Evolutionary conservation across 53 echinoderm and acorn worm species (phyloP), one percentile per base, ranked within the genome.

Genomic region (Temnopleurus reevesii): DNA sequence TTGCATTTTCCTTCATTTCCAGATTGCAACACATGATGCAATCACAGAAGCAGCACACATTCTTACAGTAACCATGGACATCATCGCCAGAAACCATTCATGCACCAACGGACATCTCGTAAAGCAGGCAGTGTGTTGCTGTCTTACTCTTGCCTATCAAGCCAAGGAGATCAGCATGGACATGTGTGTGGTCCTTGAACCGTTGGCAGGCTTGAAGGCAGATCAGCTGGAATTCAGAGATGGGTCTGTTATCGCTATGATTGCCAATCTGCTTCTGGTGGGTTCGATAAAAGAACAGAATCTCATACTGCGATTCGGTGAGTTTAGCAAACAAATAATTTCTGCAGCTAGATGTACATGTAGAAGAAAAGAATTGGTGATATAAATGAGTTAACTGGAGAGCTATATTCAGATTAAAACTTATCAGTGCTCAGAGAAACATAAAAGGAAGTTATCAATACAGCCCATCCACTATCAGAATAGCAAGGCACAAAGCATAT

Each of bases 211-310:
- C 6, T 18, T 49, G 5, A 15, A 29, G 4, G 25, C 45, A 25
- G 59, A 43, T 8, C 51, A 53, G 8, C 5, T 51, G 31, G 5
- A 49, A 9, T 47, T 47, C 29, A 8, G 18, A 21, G 88, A 87
- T 4, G 54, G 36, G 4, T 66, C 34, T 2, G 23, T 71, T 12
- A 71, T 71, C 30, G 29, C 29, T 17, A 51, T 66, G 66, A 45
- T 87, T 1, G 88, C 65, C 10, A 23, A 45, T 23, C 33, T 87
- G 76, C 76, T 87, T 17, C 46, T 66, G 7, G 24, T 21, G 3
- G 47, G 88, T 19, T 87, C 88, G n/a, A 30, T 87, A 30, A 27
- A 47, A 53, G 88, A 71, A 33, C 66, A 87, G 71, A 71, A 71
- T 71, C 21, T 71, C 43, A 41, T 71, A 36, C 12, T 71, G 41